Base-by-base conservation (phyloP, 2,113 vertebrate genomes). In the Triplophysa dalaica region DNA sequence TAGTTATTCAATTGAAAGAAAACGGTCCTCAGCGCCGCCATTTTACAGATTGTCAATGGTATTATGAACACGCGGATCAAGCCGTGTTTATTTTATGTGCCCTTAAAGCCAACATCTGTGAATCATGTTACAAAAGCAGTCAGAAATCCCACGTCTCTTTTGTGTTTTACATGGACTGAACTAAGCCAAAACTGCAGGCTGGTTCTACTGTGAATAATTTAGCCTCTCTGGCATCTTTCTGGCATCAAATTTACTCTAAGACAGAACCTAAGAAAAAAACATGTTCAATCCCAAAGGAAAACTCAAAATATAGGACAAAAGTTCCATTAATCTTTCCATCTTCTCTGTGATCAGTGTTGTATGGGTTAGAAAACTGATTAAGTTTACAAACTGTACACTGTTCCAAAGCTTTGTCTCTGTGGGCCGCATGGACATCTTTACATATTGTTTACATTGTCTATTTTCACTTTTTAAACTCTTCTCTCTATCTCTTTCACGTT, bases 231-330 rank as follows among this genome's bases (percentile, higher is more conserved):
- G 78, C 70, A 67, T 45, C 79, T 60, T 48, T 61, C 70, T 64
- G 62, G 78, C 70, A 67, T 45, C 62, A 74, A 33, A 74, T 56
- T 74, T 50, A 74, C 24, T 74, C 78, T 74, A 41, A 33, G 29
- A 66, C 70, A 66, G n/a, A 75, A 58, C 62, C n/a, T 75, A 80
- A 80, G 66, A 75, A 67, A 74, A 64, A 80, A 48, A 45, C 61
- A 73, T 70, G 61, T 54, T 80, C 73, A 62, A 56, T 45, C 38
- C 62, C 70, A 65, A 7, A 22, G 52, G 62, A 74, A 67, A 45
- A 54, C 77, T 79, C n/a, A 24, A 48, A 24, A 24, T 61, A 33
- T 52, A 52, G 9, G 45, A 67, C 16, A 50, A 45, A 16, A 70
- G 11, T 45, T 45, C 8, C 8, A 10, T 43, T 43, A 29, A 29